Conservation (phyloP, 2,797 vertebrate species). For the Champsocephalus esox region DNA sequence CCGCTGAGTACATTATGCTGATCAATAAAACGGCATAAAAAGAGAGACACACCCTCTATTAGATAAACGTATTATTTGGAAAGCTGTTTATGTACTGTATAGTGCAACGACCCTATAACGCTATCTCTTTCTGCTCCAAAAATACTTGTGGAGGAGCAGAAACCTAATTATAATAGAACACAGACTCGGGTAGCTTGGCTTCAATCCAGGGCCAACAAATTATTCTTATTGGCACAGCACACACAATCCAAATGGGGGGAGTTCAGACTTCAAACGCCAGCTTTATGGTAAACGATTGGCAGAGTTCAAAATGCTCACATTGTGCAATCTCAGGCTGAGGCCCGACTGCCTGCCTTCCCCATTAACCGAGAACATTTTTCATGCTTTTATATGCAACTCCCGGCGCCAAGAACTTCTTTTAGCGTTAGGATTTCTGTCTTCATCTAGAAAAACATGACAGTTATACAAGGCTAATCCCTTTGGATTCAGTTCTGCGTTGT, state of each 20-base stretch:
- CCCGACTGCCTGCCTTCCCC: conserved; percentile 30
- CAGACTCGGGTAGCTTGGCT: conserved; percentile 66
- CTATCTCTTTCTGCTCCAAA: conserved; percentile 46
- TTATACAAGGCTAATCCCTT: conserved; percentile 23
- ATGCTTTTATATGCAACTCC: conserved; percentile 43
- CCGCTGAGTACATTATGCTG: conserved; percentile 29
- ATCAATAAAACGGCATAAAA: conserved; percentile 48
- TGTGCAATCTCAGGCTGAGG: conserved; percentile 66
- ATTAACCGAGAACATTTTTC: conserved; percentile 49
- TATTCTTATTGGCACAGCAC: conserved; percentile 67
- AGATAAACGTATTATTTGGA: conserved; percentile 37
- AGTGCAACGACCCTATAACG: conserved; percentile 33
- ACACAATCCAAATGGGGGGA: conserved; percentile 55
- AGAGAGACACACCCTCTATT: conserved; percentile 24
- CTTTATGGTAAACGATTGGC: conserved; percentile 78
- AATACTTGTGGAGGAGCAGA: conserved; percentile 61
- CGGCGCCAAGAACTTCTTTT: conserved; percentile 21
- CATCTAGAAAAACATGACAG: conserved; percentile 32
- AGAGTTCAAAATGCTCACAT: conserved; percentile 71
- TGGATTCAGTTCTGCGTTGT: conserved; percentile 15
- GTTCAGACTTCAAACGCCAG: conserved; percentile 76
- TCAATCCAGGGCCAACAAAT: conserved; percentile 72
- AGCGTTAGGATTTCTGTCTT: conserved; percentile 18
- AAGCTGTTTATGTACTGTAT: conserved; percentile 38
- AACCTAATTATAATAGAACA: conserved; percentile 74